Evolutionary conservation across 2,797 vertebrate genomes (phyloP).

Genomic region (Naso thynnoides): DNA sequence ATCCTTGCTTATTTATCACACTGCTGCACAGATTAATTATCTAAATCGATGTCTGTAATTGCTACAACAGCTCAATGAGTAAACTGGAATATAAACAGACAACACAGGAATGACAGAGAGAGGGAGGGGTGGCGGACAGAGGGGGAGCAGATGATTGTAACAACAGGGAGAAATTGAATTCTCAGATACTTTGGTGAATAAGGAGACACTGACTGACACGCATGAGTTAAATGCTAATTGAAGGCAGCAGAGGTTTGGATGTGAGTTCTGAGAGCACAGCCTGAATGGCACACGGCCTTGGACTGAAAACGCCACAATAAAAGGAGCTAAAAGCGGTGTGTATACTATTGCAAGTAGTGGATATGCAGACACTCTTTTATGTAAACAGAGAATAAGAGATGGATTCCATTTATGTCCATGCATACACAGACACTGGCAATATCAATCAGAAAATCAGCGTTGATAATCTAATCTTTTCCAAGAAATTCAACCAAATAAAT

Average conservation of each 20-base stretch:
- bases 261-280: slow-evolving; percentile 74
- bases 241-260: slow-evolving; percentile 78
- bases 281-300: slow-evolving; percentile 82
- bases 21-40: slow-evolving; percentile 4
- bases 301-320: slow-evolving; percentile 72
- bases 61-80: slow-evolving; percentile 14
- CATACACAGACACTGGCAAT: slow-evolving; percentile 3
- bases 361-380: slow-evolving; percentile 45
- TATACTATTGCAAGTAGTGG: slow-evolving; percentile 42
- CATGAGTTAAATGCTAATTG: slow-evolving; percentile 86
- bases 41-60: slow-evolving; percentile 7
- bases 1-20: slow-evolving; percentile 1
- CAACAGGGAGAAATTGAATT: slow-evolving; percentile 75
- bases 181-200: slow-evolving; percentile 71
- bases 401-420: slow-evolving; percentile 26
- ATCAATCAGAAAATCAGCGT: slow-evolving; percentile 8
- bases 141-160: slow-evolving; percentile 46
- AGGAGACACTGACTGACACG: slow-evolving; percentile 78
- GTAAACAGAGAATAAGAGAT: slow-evolving; percentile 30
- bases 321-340: slow-evolving; percentile 74
- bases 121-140: slow-evolving; percentile 29
- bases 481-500: too few species aligned
- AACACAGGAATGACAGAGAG: background rate
- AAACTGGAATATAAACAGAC: slow-evolving; percentile 8
- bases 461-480: too few species aligned